Evolutionary conservation across 2,113 vertebrate species (phyloP).

Genomic region (Aramus guarauna): DNA sequence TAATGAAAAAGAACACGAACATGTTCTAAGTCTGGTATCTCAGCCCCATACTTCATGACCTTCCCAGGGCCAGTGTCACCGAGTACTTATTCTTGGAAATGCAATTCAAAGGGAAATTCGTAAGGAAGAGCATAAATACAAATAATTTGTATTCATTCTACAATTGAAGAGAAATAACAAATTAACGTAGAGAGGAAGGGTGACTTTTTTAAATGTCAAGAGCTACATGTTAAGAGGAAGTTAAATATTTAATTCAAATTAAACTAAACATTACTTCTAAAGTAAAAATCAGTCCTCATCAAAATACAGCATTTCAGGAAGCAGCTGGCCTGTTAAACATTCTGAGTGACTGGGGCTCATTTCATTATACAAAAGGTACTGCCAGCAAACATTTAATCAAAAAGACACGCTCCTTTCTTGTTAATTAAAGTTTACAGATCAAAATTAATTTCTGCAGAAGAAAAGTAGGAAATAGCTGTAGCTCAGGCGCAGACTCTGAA

Average conservation of each 20-base stretch:
- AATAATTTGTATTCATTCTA: constrained; percentile 19
- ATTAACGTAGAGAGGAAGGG: constrained; percentile 4
- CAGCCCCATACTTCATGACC: not conserved
- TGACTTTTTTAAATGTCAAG: constrained; percentile 45
- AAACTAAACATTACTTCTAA: constrained; percentile 41
- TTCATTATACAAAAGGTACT: constrained; percentile 47
- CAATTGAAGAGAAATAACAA: not conserved
- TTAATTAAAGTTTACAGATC: constrained; percentile 54
- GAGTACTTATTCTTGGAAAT: not conserved
- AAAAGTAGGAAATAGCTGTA: not conserved
- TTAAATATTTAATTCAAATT: constrained; percentile 59
- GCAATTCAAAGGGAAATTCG: not conserved
- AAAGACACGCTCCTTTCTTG: constrained; percentile 34
- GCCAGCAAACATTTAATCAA: constrained; percentile 59
- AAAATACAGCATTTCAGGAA: constrained; percentile 19
- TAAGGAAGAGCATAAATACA: not conserved
- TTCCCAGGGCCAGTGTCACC: not conserved
- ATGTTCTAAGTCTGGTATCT: not conserved
- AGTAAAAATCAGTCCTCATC: constrained; percentile 41
- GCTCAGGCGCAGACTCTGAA: not conserved
- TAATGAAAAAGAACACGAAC: not conserved
- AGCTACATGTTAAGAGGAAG: constrained; percentile 29
- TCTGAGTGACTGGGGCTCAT: constrained; percentile 9
- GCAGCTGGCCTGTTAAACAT: constrained; percentile 47
- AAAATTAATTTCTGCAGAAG: constrained; percentile 36